Conservation (phyloP, 2,113 vertebrate genomes). For the Ellobius talpinus region DNA sequence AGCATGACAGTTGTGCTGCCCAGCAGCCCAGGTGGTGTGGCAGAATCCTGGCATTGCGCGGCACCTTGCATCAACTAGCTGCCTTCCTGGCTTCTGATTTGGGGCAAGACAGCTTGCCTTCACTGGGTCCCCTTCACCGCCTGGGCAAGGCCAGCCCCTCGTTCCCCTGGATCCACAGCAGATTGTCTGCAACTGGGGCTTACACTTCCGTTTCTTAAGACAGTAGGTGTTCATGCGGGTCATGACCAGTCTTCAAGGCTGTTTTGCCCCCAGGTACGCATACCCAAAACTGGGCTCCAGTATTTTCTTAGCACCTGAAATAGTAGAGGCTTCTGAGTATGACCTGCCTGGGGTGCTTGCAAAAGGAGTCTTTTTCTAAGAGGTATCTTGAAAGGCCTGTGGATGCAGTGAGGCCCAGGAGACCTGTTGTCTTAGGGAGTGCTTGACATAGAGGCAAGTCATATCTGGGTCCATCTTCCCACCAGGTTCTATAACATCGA, state of each 20-base stretch:
- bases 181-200: background rate
- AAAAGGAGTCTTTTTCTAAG: background rate
- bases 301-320: background rate
- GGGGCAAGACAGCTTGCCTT: background rate
- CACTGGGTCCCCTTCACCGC: background rate
- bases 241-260: background rate
- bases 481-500: background rate
- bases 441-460: background rate
- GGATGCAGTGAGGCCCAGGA: background rate
- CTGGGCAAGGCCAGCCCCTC: background rate
- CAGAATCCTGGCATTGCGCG: background rate
- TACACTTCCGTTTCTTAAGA: background rate
- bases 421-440: background rate
- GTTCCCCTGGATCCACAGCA: background rate
- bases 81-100: background rate
- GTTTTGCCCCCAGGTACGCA: background rate
- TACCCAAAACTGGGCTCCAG: background rate
- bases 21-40: rapidly evolving
- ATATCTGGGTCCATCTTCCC: background rate
- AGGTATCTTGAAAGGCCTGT: background rate
- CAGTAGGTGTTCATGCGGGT: background rate
- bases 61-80: too few relatives aligned
- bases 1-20: too few relatives aligned
- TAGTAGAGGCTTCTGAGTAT: background rate
- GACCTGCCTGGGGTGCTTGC: background rate